phyloP scores from a whole-genome alignment of 1,140 invertebrate species.

The Scaptomyza pallida region DNA sequence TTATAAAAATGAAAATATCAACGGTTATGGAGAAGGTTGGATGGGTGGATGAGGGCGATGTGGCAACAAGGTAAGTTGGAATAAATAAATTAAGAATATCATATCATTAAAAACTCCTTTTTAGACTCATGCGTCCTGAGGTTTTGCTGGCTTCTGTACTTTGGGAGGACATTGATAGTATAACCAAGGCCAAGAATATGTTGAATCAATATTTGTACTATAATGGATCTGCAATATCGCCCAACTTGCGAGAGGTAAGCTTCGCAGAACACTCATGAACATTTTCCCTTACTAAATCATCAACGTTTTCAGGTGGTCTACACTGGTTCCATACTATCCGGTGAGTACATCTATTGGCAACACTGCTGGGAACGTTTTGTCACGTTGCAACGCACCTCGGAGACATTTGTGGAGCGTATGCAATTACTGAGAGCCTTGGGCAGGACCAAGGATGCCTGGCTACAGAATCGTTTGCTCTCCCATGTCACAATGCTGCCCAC shows the following conservation, averaged over 20 bases:
- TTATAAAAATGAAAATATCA: slow-evolving; percentile 86
- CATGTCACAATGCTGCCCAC: slow-evolving; percentile 88
- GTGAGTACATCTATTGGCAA: slow-evolving; percentile 89
- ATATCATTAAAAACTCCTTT: neutral
- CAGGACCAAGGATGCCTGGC: slow-evolving; percentile 88
- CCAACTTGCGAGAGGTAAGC: slow-evolving; percentile 79
- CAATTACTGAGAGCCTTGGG: slow-evolving; percentile 88
- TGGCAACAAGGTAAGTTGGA: slow-evolving; percentile 87
- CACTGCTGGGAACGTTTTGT: slow-evolving; percentile 89
- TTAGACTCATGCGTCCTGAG: slow-evolving; percentile 76
- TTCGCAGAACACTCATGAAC: rapidly evolving
- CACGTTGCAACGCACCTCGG: slow-evolving; percentile 84
- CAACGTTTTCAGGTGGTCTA: slow-evolving; percentile 69
- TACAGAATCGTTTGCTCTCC: slow-evolving; percentile 89
- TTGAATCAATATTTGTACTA: slow-evolving; percentile 78
- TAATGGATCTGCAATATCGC: slow-evolving; percentile 72
- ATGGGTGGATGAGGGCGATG: slow-evolving; percentile 88
- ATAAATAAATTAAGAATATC: no score
- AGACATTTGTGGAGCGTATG: slow-evolving; percentile 88
- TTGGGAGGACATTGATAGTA: slow-evolving; percentile 83
- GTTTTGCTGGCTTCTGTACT: slow-evolving; percentile 77
- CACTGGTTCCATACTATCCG: slow-evolving; percentile 85
- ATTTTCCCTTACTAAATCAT: neutral
- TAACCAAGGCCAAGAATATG: slow-evolving; percentile 80
- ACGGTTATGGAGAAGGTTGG: slow-evolving; percentile 87